Conservation (phyloP, 35 echinoderm and acorn worm species). For the Amphiura filiformis region DNA sequence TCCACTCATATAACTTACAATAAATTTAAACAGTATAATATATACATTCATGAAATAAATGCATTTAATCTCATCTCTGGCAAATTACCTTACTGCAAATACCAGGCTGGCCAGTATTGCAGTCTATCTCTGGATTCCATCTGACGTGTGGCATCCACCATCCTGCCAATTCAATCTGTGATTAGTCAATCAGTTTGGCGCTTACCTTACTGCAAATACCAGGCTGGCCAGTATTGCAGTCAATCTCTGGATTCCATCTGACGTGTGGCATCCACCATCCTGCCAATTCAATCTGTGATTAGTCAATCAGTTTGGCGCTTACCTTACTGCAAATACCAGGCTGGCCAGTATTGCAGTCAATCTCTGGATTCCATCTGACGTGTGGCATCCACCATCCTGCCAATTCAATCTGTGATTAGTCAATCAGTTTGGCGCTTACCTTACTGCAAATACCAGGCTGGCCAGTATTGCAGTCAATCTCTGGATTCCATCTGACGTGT, state of each 20-base stretch:
- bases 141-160: slow-evolving; percentile 71
- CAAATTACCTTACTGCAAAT: slow-evolving; percentile 19
- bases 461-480: slow-evolving; percentile 53
- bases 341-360: slow-evolving; percentile 43
- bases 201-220: slow-evolving; percentile 19
- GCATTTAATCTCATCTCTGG: not conserved
- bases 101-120: slow-evolving; percentile 18
- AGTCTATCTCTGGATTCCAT: slow-evolving; percentile 61
- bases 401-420: slow-evolving; percentile 27
- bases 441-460: slow-evolving; percentile 15
- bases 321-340: slow-evolving; percentile 24
- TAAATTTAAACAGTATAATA: not conserved
- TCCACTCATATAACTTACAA: not conserved
- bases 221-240: slow-evolving; percentile 28
- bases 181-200: not conserved
- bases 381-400: slow-evolving; percentile 71
- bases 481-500: slow-evolving; percentile 50
- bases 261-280: slow-evolving; percentile 77
- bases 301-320: slow-evolving; percentile 15
- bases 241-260: slow-evolving; percentile 57
- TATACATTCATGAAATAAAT: not conserved
- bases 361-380: slow-evolving; percentile 49
- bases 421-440: slow-evolving; percentile 18
- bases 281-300: slow-evolving; percentile 20
- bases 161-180: slow-evolving; percentile 4